Base-by-base conservation (phyloP, 2,797 vertebrate species). In the Macropodus opercularis region DNA sequence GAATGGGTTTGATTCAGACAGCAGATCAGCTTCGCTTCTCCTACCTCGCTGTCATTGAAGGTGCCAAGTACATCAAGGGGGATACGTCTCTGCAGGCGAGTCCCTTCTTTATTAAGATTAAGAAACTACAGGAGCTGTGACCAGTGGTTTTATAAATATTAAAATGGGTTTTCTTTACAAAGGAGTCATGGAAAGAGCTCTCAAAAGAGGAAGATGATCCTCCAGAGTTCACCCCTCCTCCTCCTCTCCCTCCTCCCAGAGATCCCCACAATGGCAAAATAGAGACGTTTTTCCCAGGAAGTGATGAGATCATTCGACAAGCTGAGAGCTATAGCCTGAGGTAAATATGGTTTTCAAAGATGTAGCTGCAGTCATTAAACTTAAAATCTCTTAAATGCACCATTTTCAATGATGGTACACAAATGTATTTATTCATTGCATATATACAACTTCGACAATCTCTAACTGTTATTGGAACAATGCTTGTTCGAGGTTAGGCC, bases 1-100 rank as follows among this genome's bases (percentile, higher is more conserved):
- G 98, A 8, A 99, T 98, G 96, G 98, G 98, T 0, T 92, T 99
- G 54, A 99, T 99, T 74, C 98, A 99, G 90, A 99, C 98, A 0
- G 95, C 97, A 0, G 97, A 98, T 72, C 98, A 99, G 80, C 95
- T 99, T 21, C 94, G 98, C 0, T 99, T 99, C 87, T 99, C 98
- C 77, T 99, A 99, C 87, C 78, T 99, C 1, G 97, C 98, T 27
- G 95, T 99, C 59, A 96, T 95, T 1, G 96, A 98, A 83, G 98
- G 97, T 22, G 95, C 97, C 73, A 97, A 95, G 67, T 96, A 94
- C 89, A 97, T 98, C 72, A 95, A 94, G 90, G 98, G 95, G 41
- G 96, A 98, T 57, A 82, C 92, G 0, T 95, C 95, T 0, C 91
- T 96, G 81, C 96, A 97, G 93, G 97, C 93, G 52, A 69, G 85